Conservation (phyloP, 2,888 invertebrate genomes). For the Apotomis capreana region DNA sequence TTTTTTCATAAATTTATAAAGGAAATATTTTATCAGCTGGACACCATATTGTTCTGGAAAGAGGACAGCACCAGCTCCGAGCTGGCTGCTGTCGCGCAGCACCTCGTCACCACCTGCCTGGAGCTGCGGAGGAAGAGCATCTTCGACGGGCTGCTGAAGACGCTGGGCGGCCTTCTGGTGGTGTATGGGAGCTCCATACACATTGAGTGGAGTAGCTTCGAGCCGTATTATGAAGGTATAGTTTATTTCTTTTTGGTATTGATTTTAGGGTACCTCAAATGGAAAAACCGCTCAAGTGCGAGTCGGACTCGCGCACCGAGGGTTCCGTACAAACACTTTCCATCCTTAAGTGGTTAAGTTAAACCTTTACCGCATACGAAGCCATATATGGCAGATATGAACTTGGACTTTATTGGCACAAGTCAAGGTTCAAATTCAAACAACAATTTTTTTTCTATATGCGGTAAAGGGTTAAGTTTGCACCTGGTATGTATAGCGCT, state of each 20-base stretch:
- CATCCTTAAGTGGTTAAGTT: too few species aligned
- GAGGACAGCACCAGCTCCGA: slow-evolving; percentile 40
- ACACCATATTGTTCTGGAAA: slow-evolving; percentile 53
- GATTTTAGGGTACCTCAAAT: too few species aligned
- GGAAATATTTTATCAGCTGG: slow-evolving; percentile 50
- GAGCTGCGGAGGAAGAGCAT: slow-evolving; percentile 44
- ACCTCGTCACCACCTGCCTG: slow-evolving; percentile 54
- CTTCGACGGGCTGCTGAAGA: slow-evolving; percentile 48
- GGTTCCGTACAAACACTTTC: too few species aligned
- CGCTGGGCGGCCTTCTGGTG: slow-evolving; percentile 51
- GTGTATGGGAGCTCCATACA: slow-evolving; percentile 48
- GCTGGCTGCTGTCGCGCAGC: slow-evolving; percentile 48
- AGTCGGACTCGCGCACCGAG: too few species aligned
- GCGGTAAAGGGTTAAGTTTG: too few species aligned
- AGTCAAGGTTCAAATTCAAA: too few species aligned
- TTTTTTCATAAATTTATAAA: neutral
- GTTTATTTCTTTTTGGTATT: slow-evolving; percentile 3
- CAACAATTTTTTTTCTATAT: too few species aligned
- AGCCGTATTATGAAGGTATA: slow-evolving; percentile 52
- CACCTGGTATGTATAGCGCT: too few species aligned
- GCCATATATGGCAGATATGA: too few species aligned
- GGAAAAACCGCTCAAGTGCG: too few species aligned
- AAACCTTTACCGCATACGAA: too few species aligned
- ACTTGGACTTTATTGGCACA: too few species aligned
- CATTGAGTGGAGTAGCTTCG: slow-evolving; percentile 55